Evolutionary conservation across 2,797 vertebrate species (phyloP).

Genomic region (Cercopithecus neglectus): DNA sequence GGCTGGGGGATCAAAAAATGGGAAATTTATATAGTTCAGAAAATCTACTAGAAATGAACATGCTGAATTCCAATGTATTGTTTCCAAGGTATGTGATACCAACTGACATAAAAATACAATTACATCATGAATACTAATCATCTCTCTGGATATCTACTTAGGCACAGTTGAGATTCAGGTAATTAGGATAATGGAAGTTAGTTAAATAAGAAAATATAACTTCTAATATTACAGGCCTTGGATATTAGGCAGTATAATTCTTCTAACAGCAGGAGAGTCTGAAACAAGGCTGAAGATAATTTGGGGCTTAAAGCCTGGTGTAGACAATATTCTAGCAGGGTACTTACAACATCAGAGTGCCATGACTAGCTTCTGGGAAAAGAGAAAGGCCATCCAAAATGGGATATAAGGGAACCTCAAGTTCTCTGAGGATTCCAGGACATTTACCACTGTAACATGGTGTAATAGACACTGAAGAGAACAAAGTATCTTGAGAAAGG

Average conservation of each 20-base stretch:
- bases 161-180: neutral
- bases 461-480: neutral
- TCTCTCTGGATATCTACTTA: neutral
- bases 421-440: neutral
- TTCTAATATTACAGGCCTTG: neutral
- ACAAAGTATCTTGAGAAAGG: neutral
- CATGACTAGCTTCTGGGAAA: neutral
- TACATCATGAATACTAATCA: neutral
- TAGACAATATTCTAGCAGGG: neutral
- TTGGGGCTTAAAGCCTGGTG: neutral
- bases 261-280: neutral
- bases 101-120: neutral
- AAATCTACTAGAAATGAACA: neutral
- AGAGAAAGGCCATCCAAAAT: too few relatives aligned
- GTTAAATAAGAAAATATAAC: neutral
- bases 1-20: neutral
- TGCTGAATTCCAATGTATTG: neutral
- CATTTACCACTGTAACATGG: neutral
- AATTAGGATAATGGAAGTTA: neutral
- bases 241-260: neutral
- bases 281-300: neutral
- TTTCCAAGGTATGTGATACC: neutral
- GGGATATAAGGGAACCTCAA: neutral
- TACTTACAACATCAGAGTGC: neutral
- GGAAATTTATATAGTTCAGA: neutral